These are phyloP conservation scores for Drosophila kambysellisi DNA, from an alignment of 2,888 invertebrate species.

Conservation along the genomic window DNA sequence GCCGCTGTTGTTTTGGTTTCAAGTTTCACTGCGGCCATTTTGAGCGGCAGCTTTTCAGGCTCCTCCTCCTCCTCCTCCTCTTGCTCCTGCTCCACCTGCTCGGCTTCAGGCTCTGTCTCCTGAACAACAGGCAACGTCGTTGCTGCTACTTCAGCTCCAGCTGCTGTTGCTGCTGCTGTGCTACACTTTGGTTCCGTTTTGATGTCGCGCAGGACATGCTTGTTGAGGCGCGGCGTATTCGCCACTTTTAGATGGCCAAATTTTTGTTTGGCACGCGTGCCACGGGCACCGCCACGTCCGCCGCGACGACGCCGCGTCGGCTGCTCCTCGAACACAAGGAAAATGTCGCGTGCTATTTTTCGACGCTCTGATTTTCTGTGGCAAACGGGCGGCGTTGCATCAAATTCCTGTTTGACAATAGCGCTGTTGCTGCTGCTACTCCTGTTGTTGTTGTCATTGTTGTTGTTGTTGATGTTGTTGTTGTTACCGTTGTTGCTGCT, in stretches of 20 bases:
- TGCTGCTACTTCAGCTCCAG: slow-evolving; percentile 3
- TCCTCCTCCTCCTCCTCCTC: slow-evolving; percentile 6
- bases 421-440: slow-evolving; percentile 11
- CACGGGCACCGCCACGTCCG: slow-evolving; percentile 71
- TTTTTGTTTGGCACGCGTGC: slow-evolving; percentile 78
- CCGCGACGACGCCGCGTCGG: slow-evolving; percentile 70
- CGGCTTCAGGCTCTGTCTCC: background rate
- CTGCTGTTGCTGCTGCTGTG: slow-evolving; percentile 30
- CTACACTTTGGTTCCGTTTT: slow-evolving; percentile 83
- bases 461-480: slow-evolving; percentile 43
- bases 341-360: slow-evolving; percentile 84
- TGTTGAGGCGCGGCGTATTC: slow-evolving; percentile 74
- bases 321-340: slow-evolving; percentile 84
- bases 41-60: slow-evolving; percentile 38
- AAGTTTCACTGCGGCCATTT: slow-evolving; percentile 63
- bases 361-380: slow-evolving; percentile 84
- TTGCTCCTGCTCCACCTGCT: background rate
- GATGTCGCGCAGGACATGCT: slow-evolving; percentile 76
- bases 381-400: slow-evolving; percentile 61
- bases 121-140: slow-evolving; percentile 6
- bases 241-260: slow-evolving; percentile 78
- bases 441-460: slow-evolving; percentile 19
- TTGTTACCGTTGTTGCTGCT: slow-evolving; percentile 35
- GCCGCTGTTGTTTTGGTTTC: slow-evolving; percentile 67
- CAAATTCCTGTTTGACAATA: slow-evolving; percentile 74